A percentile compares a stretch with the other conserved stretches of the same genome.
These are phyloP conservation scores for Chunga burmeisteri DNA, from an alignment of 2,113 vertebrate species.

Conservation along the genomic window DNA sequence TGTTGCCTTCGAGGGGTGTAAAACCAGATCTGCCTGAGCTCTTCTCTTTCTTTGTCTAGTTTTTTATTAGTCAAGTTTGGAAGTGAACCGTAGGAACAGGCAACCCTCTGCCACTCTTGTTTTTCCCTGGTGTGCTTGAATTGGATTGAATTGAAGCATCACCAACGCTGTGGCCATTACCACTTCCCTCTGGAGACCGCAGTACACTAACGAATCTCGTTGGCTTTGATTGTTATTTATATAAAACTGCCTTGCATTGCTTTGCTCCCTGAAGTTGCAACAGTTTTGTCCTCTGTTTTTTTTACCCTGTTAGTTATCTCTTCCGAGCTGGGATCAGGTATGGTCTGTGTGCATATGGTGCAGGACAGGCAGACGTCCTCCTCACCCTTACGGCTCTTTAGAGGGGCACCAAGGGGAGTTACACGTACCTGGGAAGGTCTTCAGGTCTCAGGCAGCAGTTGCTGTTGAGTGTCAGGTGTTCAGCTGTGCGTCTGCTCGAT, in stretches of 20 bases:
- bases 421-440: accelerated
- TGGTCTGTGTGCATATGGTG: accelerated
- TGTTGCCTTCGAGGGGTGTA: accelerated
- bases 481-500: accelerated
- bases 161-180: accelerated
- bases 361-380: accelerated
- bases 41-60: accelerated
- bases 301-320: accelerated
- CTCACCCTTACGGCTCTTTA: neutral
- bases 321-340: accelerated
- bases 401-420: too few species aligned
- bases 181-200: neutral
- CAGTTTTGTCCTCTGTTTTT: too few species aligned
- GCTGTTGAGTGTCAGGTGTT: neutral
- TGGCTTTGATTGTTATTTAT: accelerated
- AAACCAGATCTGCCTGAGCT: accelerated
- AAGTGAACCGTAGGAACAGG: accelerated
- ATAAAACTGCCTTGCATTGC: accelerated
- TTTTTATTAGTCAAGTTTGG: accelerated
- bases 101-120: accelerated
- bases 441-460: neutral
- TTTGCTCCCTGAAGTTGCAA: neutral
- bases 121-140: accelerated
- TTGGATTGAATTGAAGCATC: accelerated
- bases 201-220: accelerated